These are phyloP conservation scores for Microctenopoma lineatum DNA, from an alignment of 2,797 vertebrate genomes.

Conservation along the genomic window DNA sequence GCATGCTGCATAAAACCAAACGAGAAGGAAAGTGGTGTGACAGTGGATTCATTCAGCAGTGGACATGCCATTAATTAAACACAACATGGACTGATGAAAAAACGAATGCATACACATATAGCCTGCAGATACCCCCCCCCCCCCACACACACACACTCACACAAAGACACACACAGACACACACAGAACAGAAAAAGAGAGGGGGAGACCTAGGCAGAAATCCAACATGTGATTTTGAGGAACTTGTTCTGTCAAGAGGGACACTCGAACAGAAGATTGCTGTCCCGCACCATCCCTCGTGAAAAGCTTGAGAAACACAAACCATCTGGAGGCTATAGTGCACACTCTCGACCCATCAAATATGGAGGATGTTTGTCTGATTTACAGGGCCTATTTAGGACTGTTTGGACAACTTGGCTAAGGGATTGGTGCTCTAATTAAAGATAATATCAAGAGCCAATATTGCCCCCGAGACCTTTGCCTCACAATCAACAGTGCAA, in stretches of 20 bases:
- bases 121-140: slow-evolving; percentile 45
- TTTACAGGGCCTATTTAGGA: slow-evolving; percentile 81
- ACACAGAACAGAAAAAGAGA: slow-evolving; percentile 26
- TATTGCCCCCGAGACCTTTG: slow-evolving; percentile 75
- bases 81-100: slow-evolving; percentile 25
- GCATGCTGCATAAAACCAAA: neutral
- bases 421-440: slow-evolving; percentile 85
- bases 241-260: slow-evolving; percentile 73
- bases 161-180: neutral
- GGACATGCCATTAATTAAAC: slow-evolving; percentile 26
- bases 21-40: slow-evolving; percentile 6
- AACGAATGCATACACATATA: slow-evolving; percentile 26
- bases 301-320: slow-evolving; percentile 79
- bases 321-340: slow-evolving; percentile 83
- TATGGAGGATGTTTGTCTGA: slow-evolving; percentile 85
- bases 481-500: slow-evolving; percentile 77
- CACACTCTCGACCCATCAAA: slow-evolving; percentile 74
- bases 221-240: slow-evolving; percentile 70
- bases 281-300: slow-evolving; percentile 75
- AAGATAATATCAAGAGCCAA: slow-evolving; percentile 86
- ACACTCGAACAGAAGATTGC: slow-evolving; percentile 74
- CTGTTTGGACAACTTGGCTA: slow-evolving; percentile 85
- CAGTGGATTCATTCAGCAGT: slow-evolving; percentile 1
- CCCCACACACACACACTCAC: slow-evolving; percentile 7
- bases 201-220: slow-evolving; percentile 51